Evolutionary conservation across 2,888 invertebrate genomes (phyloP).

Genomic region (Zootermopsis nevadensis): DNA sequence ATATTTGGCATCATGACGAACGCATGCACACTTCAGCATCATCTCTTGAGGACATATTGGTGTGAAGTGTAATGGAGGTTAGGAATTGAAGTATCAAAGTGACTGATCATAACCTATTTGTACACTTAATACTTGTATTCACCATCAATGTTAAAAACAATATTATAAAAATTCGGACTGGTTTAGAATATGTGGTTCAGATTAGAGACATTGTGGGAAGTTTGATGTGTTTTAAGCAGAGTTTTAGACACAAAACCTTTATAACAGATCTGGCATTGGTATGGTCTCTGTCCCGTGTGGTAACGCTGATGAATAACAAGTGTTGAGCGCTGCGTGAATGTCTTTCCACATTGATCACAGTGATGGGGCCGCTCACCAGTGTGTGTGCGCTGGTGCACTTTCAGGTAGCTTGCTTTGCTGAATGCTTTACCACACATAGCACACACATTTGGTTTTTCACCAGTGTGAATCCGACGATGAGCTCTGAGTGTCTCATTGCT

Average conservation of each 20-base stretch:
- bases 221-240: conserved; percentile 45
- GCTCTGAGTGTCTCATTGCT: conserved; percentile 55
- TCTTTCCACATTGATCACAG: conserved; percentile 68
- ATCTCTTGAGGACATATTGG: too few relatives aligned
- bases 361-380: conserved; percentile 69
- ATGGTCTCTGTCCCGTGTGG: conserved; percentile 49
- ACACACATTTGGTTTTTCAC: conserved; percentile 68
- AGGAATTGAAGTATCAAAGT: too few relatives aligned
- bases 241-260: conserved; percentile 47
- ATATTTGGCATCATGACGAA: too few relatives aligned
- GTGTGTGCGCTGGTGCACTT: conserved; percentile 68
- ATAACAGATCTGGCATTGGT: conserved; percentile 42
- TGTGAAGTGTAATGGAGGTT: too few relatives aligned
- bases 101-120: too few relatives aligned
- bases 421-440: conserved; percentile 70
- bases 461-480: conserved; percentile 62
- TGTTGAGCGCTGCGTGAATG: conserved; percentile 60
- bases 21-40: too few relatives aligned
- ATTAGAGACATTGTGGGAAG: conserved; percentile 17
- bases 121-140: too few relatives aligned
- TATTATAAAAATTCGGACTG: neutral
- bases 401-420: conserved; percentile 68
- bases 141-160: neutral
- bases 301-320: conserved; percentile 48
- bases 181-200: neutral